Base-by-base conservation (phyloP, 53 echinoderm and acorn worm genomes). In the Holothuria scabra region DNA sequence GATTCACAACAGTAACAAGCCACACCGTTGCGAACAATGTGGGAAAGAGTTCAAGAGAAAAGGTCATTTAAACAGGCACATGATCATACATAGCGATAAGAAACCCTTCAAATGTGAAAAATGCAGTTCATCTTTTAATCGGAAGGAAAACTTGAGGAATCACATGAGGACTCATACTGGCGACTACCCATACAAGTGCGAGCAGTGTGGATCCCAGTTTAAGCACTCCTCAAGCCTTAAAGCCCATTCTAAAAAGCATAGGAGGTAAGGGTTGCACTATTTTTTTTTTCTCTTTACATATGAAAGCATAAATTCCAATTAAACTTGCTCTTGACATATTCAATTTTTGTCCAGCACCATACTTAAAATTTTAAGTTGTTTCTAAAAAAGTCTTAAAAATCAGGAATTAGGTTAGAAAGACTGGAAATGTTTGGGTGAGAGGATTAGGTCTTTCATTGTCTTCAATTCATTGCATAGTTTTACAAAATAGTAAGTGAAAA, bases 31-130 rank as follows among this genome's bases (percentile, higher is more conserved):
- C 33, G 79, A 80, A 30, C 85, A 93, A 68, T 95, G 95, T 81
- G 91, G 88, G 21, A 93, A 93, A 22, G 86, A 84, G 49, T 95
- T 95, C 76, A 95, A 95, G 91, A 80, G 95, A n/a, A 93, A 91
- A 4, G 95, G 95, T 33, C 95, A 95, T 63, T 83, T 95, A n/a
- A 95, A 95, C 89, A 84, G 95, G 46, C 95, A 95, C 59, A 90
- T 91, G 85, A 91, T 85, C 87, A 95, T 91, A 29, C 95, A 95
- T 78, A 91, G 87, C 28, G 91, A 91, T 37, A 87, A 87, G 35
- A 95, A 93, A 70, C 95, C 95, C 14, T 93, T 91, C 85, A 86
- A 86, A 79, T 95, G 95, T 31, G 93, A 91, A 70, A 87, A 87
- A 14, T 95, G 95, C 55, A 88, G 88, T 24, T 87, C 95, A 20